These are phyloP conservation scores for Punctoribates punctum DNA, from an alignment of 2,888 invertebrate species.

Conservation along the genomic window DNA sequence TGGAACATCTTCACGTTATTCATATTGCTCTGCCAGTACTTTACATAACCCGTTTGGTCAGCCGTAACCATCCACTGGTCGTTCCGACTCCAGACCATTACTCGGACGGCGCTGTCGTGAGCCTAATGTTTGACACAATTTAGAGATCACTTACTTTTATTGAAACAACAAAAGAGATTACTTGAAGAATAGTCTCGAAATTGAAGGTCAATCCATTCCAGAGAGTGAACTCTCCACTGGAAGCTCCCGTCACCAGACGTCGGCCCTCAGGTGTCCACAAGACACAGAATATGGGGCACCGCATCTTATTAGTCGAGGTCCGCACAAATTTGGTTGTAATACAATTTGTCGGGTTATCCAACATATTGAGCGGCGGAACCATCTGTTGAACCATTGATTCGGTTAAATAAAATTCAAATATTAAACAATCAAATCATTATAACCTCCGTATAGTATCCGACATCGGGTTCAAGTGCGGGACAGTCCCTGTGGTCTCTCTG, in stretches of 20 bases:
- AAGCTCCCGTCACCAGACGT: conserved; percentile 94
- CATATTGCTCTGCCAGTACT: conserved; percentile 99
- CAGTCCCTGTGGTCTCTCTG: conserved; percentile 87
- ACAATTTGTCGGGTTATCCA: conserved; percentile 93
- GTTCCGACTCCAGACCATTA: conserved; percentile 99
- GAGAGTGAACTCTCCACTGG: conserved; percentile 97
- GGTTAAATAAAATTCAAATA: background rate
- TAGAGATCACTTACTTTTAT: background rate
- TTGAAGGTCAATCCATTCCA: conserved; percentile 99
- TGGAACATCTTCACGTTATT: conserved; percentile 99
- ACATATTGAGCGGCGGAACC: conserved; percentile 86
- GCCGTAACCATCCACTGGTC: conserved; percentile 99
- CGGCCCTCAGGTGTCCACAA: conserved; percentile 99
- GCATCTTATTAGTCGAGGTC: conserved; percentile 99
- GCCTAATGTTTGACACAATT: conserved; percentile 63
- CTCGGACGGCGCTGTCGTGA: conserved; percentile 97
- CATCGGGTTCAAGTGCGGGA: conserved; percentile 85
- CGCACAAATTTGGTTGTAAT: conserved; percentile 89
- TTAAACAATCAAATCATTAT: conserved; percentile 28
- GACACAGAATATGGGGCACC: conserved; percentile 97
- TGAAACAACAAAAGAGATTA: conserved; percentile 51
- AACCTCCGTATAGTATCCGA: conserved; percentile 82
- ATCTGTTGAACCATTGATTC: conserved; percentile 55
- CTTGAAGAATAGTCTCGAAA: conserved; percentile 99
- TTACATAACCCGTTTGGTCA: conserved; percentile 96